phyloP scores from a whole-genome alignment of 2,113 vertebrate genomes.

The Pollimyrus isidori region DNA sequence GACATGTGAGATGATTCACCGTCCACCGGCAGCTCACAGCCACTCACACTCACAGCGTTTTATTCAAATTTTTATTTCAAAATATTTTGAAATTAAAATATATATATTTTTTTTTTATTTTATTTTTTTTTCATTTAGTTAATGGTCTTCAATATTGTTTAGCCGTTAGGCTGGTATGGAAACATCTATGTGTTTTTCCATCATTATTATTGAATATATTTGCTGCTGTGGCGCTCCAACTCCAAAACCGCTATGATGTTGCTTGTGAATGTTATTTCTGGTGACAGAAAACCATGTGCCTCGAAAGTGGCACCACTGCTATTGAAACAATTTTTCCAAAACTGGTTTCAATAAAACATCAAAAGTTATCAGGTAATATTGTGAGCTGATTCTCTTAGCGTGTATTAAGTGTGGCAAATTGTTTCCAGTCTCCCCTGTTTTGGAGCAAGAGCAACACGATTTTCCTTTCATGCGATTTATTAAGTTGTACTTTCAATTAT shows the following conservation, averaged over 20 bases:
- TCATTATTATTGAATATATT: not conserved
- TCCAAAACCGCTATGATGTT: not conserved
- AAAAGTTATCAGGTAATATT: not conserved
- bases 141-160: not conserved
- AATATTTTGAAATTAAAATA: no score
- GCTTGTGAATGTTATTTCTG: not conserved
- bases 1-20: not conserved
- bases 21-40: not conserved
- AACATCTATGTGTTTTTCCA: not conserved
- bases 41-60: not conserved
- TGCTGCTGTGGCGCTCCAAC: not conserved
- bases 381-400: not conserved
- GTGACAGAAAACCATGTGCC: not conserved
- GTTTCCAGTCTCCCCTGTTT: not conserved
- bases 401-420: not conserved
- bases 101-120: no score
- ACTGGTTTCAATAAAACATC: not conserved
- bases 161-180: not conserved
- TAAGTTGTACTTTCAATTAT: not conserved
- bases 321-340: not conserved
- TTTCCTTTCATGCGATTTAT: not conserved
- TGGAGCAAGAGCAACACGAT: not conserved
- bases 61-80: no score
- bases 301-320: not conserved
- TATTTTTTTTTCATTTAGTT: not conserved